A percentile compares a stretch with the other conserved stretches of the same genome.
Conservation (phyloP, 2,113 vertebrate genomes). For the Stigmatopora argus region DNA sequence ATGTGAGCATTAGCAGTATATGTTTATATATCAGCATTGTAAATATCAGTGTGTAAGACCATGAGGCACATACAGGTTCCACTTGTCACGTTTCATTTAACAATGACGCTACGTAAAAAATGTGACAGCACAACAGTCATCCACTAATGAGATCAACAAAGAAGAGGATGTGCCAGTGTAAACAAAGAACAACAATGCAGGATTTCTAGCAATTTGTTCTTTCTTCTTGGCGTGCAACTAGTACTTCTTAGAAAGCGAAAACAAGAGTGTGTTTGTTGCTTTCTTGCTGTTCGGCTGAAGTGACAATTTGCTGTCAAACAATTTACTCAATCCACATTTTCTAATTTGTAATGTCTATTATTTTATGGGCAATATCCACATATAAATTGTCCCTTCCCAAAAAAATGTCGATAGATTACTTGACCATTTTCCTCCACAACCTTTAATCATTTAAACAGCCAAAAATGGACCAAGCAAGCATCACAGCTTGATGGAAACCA, state of each 20-base stretch:
- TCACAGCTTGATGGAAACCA: not conserved
- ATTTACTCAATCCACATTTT: not conserved
- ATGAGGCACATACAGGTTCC: not conserved
- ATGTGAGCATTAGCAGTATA: not conserved
- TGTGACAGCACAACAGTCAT: not conserved
- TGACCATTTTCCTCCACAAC: not conserved
- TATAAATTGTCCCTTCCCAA: not conserved
- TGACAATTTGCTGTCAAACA: not conserved
- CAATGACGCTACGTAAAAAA: not conserved
- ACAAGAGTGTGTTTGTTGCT: not conserved
- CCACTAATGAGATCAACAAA: not conserved
- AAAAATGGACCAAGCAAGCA: not conserved
- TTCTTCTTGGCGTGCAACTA: not conserved
- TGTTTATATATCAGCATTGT: not conserved
- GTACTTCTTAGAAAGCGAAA: not conserved
- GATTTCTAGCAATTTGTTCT: not conserved
- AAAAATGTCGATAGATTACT: not conserved
- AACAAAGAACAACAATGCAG: not conserved
- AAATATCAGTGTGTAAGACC: not conserved
- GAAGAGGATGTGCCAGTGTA: not conserved
- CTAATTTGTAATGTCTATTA: too few species aligned
- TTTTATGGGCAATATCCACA: too few species aligned
- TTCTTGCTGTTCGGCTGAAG: not conserved
- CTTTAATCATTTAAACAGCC: not conserved
- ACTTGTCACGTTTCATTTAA: not conserved